Percentiles rank a stretch among this genome's conserved stretches.
Conservation (phyloP, 2,888 invertebrate species). For the Trachelus tabidus region DNA sequence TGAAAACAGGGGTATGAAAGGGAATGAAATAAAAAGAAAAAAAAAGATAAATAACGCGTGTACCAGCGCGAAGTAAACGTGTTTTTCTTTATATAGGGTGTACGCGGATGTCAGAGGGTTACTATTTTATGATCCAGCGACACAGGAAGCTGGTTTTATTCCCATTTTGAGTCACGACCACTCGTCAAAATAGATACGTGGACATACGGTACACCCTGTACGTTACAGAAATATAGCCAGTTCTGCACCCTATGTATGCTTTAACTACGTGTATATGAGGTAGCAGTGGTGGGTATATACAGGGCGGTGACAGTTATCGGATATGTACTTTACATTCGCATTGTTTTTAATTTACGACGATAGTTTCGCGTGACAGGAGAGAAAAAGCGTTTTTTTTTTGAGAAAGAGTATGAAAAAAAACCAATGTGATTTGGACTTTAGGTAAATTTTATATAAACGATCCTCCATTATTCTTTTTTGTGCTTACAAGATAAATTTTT, state of each 20-base stretch:
- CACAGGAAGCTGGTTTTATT: slow-evolving; percentile 26
- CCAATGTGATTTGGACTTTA: not conserved
- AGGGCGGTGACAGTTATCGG: not conserved
- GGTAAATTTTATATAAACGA: not conserved
- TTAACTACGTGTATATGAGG: not conserved
- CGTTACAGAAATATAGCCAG: not conserved
- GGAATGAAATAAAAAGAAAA: not conserved
- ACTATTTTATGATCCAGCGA: slow-evolving; percentile 29
- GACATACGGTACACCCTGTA: not conserved
- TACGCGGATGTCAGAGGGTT: not conserved
- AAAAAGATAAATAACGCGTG: not conserved
- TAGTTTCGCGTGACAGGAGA: not conserved
- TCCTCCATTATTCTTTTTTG: not conserved
- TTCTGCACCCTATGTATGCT: not conserved
- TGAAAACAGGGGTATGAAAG: not conserved
- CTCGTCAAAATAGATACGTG: slow-evolving; percentile 11
- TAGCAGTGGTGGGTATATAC: not conserved
- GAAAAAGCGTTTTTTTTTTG: not conserved
- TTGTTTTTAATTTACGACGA: not conserved
- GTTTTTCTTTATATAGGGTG: not conserved
- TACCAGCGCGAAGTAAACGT: not conserved
- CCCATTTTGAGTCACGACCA: slow-evolving; percentile 21
- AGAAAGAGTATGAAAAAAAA: not conserved
- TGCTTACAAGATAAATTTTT: not conserved
- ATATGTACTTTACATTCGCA: not conserved